Conservation (phyloP, 2,888 invertebrate genomes). For the Drosophila pseudotalamancana region DNA sequence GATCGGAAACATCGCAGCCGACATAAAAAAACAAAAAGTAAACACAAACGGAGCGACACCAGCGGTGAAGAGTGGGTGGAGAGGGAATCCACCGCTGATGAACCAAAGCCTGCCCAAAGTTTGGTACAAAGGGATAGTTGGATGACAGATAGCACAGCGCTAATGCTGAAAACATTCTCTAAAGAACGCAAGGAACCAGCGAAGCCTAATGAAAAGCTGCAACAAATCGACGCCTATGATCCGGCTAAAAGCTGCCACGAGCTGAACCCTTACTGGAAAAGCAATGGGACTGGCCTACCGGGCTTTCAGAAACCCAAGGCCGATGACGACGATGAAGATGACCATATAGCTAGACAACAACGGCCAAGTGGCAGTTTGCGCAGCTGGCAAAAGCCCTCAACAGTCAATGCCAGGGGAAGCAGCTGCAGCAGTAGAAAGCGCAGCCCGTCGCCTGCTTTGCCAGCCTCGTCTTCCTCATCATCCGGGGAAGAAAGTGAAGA, state of each 20-base stretch:
- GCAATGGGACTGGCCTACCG: conserved; percentile 94
- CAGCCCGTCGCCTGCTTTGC: conserved; percentile 16
- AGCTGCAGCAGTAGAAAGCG: neutral
- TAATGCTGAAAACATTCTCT: conserved; percentile 83
- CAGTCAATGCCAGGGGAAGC: neutral
- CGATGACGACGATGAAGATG: conserved; percentile 82
- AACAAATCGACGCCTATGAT: conserved; percentile 87
- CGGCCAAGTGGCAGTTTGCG: conserved; percentile 12
- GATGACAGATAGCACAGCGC: conserved; percentile 87
- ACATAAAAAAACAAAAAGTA: conserved; percentile 34
- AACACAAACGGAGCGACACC: conserved; percentile 6
- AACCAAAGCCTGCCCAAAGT: conserved; percentile 34
- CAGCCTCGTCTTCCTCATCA: conserved; percentile 10
- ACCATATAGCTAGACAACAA: neutral
- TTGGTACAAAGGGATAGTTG: conserved; percentile 88
- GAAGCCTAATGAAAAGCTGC: conserved; percentile 85
- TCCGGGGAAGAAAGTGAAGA: conserved; percentile 1
- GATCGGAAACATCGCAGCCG: conserved; percentile 30
- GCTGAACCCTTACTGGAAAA: conserved; percentile 96
- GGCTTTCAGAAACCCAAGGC: conserved; percentile 83
- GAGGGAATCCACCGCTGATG: conserved; percentile 75
- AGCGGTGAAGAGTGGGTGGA: conserved; percentile 87
- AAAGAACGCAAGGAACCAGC: conserved; percentile 84
- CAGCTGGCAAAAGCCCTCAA: conserved; percentile 45
- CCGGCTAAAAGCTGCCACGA: conserved; percentile 90